Percentiles rank a stretch among this genome's conserved stretches.
phyloP scores from a whole-genome alignment of 1,140 invertebrate genomes.

The Mya arenaria region DNA sequence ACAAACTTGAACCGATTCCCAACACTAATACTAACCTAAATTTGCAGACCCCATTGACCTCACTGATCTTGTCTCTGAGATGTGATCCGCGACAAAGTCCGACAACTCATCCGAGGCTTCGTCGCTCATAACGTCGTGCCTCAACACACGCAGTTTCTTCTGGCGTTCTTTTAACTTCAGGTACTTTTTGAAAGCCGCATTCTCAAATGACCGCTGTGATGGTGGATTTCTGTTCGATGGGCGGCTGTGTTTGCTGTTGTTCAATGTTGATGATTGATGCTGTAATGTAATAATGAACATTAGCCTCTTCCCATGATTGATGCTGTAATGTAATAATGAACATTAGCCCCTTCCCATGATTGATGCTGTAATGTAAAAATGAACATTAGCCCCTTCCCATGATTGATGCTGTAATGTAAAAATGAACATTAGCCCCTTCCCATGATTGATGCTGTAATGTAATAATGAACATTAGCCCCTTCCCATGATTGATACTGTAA shows the following conservation, averaged over 20 bases:
- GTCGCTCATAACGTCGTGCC: conserved; percentile 27
- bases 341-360: too few relatives aligned
- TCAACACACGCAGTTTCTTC: conserved; percentile 35
- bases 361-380: not conserved
- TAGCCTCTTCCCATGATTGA: too few relatives aligned
- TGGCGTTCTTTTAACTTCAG: conserved; percentile 49
- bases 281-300: not conserved
- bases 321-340: too few relatives aligned
- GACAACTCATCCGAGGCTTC: conserved; percentile 48
- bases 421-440: too few relatives aligned
- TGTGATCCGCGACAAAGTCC: conserved; percentile 38
- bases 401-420: not conserved
- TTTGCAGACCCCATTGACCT: conserved; percentile 37
- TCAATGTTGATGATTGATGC: conserved; percentile 13
- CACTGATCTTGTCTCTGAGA: conserved; percentile 36
- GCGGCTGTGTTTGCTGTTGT: conserved; percentile 13
- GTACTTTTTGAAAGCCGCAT: conserved; percentile 49
- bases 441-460: too few relatives aligned
- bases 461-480: too few relatives aligned
- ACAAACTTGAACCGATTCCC: not conserved
- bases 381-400: not conserved
- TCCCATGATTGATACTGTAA: too few relatives aligned
- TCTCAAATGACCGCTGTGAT: conserved; percentile 22
- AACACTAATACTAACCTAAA: conserved; percentile 37
- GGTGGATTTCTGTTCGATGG: conserved; percentile 34